Base-by-base conservation (phyloP, 2,113 vertebrate species). In the Embiotoca jacksoni region DNA sequence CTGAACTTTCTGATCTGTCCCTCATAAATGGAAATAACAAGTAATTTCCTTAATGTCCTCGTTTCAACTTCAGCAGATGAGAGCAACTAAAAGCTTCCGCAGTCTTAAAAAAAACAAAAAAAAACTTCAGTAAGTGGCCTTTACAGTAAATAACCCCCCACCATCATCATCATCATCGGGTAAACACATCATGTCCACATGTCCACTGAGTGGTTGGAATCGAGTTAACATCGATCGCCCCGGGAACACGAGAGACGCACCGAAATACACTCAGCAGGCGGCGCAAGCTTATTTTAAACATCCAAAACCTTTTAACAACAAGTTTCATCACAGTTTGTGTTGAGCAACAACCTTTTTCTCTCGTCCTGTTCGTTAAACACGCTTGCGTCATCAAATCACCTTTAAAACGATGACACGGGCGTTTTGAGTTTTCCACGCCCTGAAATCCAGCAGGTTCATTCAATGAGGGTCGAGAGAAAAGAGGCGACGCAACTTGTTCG, bases 141-240 rank as follows among this genome's bases (percentile, higher is more conserved):
- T 70, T 39, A 62, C 54, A 47, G 73, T 47, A 74, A 82, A 72
- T 16, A 44, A 7, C 53, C n/a, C 32, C 0, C 36, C 64, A 58
- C 16, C 66, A 55, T 36, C 66, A 75, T 56, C 57, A 78, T 60
- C 31, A 75, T 56, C 57, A 78, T 60, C 31, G 62, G 36, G 39
- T 30, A 63, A 81, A 72, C 46, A 31, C 78, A 68, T 44, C 41
- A 44, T 13, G 41, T 44, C 41, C 41, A 57, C 32, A 52, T 7
- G 13, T 57, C 74, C 63, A 1, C 70, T 76, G 66, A 81, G 71
- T 30, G 66, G 57, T 0, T 4, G 0, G 0, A 85, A 87, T 83
- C 55, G 15, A 4, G 70, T 83, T 87, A 66, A 31, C 65, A 85
- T 83, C 0, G 50, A 85, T 46, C 31, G 33, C 57, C 86, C 81